Evolutionary conservation across 2,888 invertebrate genomes (phyloP), one percentile per base, ranked within the genome.

Genomic region (Malthinus seriepunctatus): DNA sequence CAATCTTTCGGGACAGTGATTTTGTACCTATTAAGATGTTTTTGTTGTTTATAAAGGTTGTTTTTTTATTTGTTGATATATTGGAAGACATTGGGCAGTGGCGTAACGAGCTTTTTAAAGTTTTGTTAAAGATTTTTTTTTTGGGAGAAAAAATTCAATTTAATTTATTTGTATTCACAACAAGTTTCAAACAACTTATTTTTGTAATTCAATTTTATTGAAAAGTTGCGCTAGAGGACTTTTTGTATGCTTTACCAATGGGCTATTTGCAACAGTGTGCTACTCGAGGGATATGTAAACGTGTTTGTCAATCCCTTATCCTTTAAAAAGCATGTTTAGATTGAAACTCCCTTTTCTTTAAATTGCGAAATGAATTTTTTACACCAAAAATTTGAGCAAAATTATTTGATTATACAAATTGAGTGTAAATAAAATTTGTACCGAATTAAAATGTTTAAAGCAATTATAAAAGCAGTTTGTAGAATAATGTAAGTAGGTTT

Each of bases 401-500:
- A 57, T 10, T 52, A 14, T 15, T 33, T 35, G 51, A 31, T 45
- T 44, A 47, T 44, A 34, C 37, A 15, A 32, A 37, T 51, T 52
- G 58, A 37, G 35, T 38, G 31, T 23, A 54, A 60, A 60, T 63
- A 48, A 63, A 59, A 63, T 51, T 55, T 55, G 56, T 44, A 46
- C 51, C 49, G 44, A 55, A 63, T 55, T 45, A 61, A 63, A 61
- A 11, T 47, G 58, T 55, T 33, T 38, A 52, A 44, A 34, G 52
- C 51, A 39, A 59, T 63, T 61, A 63, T 45, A 37, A 58, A 57
- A 61, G 61, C 61, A 60, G 55, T 55, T 51, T 44, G 50, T 58
- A 50, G 51, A 53, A 50, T 33, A 61, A 58, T 63, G 56, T 64
- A 62, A 64, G 67, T 66, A 65, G 66, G 60, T 69, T 67, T 67